Percentiles rank a stretch among this genome's conserved stretches.
These are phyloP conservation scores for Sciurus niger DNA, from an alignment of 2,113 vertebrate species.

Conservation along the genomic window DNA sequence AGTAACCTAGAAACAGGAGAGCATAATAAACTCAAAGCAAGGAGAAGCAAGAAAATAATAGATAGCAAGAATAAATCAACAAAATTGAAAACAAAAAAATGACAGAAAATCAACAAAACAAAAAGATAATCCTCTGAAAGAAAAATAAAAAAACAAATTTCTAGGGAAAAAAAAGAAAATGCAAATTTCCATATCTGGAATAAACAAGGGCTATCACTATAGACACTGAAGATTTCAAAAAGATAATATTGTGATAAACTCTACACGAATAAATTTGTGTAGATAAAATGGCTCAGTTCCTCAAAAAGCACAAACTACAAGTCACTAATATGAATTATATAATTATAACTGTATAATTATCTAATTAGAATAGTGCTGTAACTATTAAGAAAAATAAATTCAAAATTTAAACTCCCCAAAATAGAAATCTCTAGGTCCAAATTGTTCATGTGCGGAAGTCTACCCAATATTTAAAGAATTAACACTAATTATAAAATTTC, in stretches of 20 bases:
- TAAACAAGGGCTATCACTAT: background rate
- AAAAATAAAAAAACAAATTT: background rate
- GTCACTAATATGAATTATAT: background rate
- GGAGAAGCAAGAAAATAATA: background rate
- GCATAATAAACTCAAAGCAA: background rate
- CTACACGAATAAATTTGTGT: background rate
- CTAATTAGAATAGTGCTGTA: background rate
- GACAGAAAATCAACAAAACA: background rate
- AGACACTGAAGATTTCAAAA: background rate
- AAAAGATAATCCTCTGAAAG: background rate
- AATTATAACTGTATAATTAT: no score
- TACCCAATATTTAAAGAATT: slow-evolving; percentile 16
- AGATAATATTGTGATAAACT: background rate
- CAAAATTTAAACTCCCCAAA: slow-evolving; percentile 22
- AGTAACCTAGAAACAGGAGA: background rate
- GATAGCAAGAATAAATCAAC: background rate
- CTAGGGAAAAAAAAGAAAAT: background rate
- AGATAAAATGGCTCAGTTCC: background rate
- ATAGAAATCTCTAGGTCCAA: background rate
- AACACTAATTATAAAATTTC: background rate
- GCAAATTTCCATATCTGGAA: background rate
- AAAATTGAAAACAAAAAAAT: background rate
- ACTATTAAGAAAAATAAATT: background rate
- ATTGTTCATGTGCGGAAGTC: background rate
- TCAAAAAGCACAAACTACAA: background rate